Base-by-base conservation (phyloP, 2,797 vertebrate genomes). In the Macrochelys suwanniensis region DNA sequence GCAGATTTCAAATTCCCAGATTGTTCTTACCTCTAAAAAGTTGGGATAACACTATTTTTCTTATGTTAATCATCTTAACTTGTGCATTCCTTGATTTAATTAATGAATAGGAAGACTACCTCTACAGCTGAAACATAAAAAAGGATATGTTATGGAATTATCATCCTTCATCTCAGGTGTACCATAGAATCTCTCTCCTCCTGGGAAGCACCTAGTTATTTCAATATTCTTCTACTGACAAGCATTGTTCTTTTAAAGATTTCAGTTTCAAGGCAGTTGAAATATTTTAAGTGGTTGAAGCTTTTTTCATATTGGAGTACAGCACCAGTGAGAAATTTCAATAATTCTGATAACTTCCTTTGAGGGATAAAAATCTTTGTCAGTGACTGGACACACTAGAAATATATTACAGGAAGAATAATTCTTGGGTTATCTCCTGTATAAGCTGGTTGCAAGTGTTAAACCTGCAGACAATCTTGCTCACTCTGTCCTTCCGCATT, bases 241-340 rank as follows among this genome's bases (percentile, higher is more conserved):
- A 92, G 5, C 19, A 74, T n/a, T 93, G 2, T 11, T 86, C 59
- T 71, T 77, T 8, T 2, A 50, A 92, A 92, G 31, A 89, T 87
- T 93, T 84, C 49, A 61, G 89, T 96, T 96, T 96, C 94, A 90
- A 94, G 93, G 50, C 12, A 21, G 50, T 90, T 96, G 88, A 71
- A 49, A 90, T 17, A 28, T 54, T 9, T 95, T 0, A 1, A 79
- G 56, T 82, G 56, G 8, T 37, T 94, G 51, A 87, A 82, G 53
- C 3, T 89, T 88, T 92, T 54, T 26, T 84, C 89, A 42, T 53
- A 54, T 15, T 84, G 28, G 82, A 80, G 89, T 19, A 7, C 2
- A 51, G 53, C 84, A 82, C 42, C 28, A 91, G 2, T 25, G 26
- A 91, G 42, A 16, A 13, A 45, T 61, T 42, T 74, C 1, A 49